Evolutionary conservation across 2,888 invertebrate genomes (phyloP).

Genomic region (Copidosoma aretas): DNA sequence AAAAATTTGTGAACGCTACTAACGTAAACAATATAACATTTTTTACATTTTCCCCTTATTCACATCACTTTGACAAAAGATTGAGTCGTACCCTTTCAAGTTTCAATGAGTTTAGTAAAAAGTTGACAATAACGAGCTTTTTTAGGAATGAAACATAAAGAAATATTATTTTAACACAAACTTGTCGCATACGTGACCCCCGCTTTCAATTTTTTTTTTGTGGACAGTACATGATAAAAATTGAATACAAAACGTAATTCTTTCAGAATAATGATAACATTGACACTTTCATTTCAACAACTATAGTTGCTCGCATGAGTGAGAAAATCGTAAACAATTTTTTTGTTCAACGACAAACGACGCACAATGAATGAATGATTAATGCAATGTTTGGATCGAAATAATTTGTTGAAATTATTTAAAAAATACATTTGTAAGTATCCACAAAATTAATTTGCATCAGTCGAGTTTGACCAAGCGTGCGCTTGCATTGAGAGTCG

Average conservation of each 20-base stretch:
- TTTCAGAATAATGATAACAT: slow-evolving; percentile 31
- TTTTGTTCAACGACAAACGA: slow-evolving; percentile 28
- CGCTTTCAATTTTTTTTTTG: slow-evolving; percentile 22
- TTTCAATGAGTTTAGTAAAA: slow-evolving; percentile 32
- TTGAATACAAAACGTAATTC: slow-evolving; percentile 29
- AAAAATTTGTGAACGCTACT: slow-evolving; percentile 35
- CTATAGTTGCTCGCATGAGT: slow-evolving; percentile 25
- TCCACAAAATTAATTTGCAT: slow-evolving; percentile 52
- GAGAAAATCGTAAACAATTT: slow-evolving; percentile 19
- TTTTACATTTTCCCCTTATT: slow-evolving; percentile 37
- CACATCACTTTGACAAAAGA: slow-evolving; percentile 26
- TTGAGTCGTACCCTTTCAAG: slow-evolving; percentile 39
- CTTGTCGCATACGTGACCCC: slow-evolving; percentile 25
- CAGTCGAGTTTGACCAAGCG: slow-evolving; percentile 56
- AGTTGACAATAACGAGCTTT: slow-evolving; percentile 27
- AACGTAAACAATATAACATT: slow-evolving; percentile 40
- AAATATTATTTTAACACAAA: slow-evolving; percentile 38
- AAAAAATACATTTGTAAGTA: too few species aligned
- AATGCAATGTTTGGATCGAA: too few species aligned
- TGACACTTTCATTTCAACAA: slow-evolving; percentile 28
- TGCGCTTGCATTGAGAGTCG: slow-evolving; percentile 60
- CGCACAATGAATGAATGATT: slow-evolving; percentile 12
- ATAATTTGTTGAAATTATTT: too few species aligned
- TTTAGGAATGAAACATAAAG: slow-evolving; percentile 24
- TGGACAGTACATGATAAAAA: slow-evolving; percentile 32